phyloP scores from a whole-genome alignment of 2,113 vertebrate species.

The Arizona elegans region DNA sequence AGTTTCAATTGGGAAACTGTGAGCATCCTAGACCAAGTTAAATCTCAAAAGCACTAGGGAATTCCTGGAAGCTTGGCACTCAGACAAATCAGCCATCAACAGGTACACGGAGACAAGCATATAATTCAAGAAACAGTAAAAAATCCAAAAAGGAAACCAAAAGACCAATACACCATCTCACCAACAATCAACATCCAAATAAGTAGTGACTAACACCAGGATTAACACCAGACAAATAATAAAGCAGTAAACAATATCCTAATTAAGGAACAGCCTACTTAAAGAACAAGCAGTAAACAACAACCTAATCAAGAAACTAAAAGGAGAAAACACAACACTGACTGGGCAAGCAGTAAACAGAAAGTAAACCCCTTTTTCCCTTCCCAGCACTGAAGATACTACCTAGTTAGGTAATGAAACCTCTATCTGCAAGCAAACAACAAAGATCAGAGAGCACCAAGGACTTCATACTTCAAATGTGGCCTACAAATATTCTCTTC shows the following conservation, averaged over 20 bases:
- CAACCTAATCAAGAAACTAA: background rate
- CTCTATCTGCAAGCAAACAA: too few relatives aligned
- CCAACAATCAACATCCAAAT: background rate
- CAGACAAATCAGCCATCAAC: background rate
- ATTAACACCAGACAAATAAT: background rate
- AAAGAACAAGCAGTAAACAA: background rate
- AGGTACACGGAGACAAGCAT: background rate
- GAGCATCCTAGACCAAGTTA: background rate
- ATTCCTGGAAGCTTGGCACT: background rate
- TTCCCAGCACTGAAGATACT: too few relatives aligned
- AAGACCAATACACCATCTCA: background rate
- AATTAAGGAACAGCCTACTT: background rate
- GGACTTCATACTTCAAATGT: too few relatives aligned
- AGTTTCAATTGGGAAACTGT: background rate
- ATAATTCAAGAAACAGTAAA: background rate
- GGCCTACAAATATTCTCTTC: too few relatives aligned
- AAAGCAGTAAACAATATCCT: background rate
- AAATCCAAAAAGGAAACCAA: background rate
- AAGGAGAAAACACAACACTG: background rate
- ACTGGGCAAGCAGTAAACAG: background rate
- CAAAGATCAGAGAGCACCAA: too few relatives aligned
- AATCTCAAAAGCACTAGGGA: background rate
- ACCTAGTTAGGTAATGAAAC: too few relatives aligned
- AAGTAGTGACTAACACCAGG: background rate
- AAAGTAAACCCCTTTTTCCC: background rate